Base-by-base conservation (phyloP, 2,888 invertebrate genomes). In the Drosophila helvetica region DNA sequence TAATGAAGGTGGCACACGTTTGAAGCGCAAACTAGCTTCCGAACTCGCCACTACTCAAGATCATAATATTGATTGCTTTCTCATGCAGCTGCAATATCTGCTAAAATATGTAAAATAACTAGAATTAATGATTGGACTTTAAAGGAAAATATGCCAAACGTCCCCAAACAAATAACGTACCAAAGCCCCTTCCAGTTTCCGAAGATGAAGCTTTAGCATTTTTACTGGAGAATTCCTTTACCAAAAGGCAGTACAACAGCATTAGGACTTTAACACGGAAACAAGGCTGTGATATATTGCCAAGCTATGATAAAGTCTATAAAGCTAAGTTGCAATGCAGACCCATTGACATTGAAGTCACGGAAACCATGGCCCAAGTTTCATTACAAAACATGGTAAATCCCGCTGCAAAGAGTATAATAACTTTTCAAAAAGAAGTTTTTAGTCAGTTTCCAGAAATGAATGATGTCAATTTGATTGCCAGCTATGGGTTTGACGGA, bases 311-410 rank as follows among this genome's bases (percentile, higher is more conserved):
- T 19, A 54, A 27, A 17, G 17, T 45, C n/a, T 17, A 30, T 9
- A 8, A 45, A n/a, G 43, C 42, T 12, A 42, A 25, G 9, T 17
- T 19, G 19, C 19, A 19, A 2, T 19, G 19, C 1, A 19, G 19
- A 19, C 19, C 19, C 19, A 19, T 19, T 43, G 12, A 38, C 42
- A 43, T 42, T 22, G 25, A 22, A 27, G 25, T 43, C 22, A 54
- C 25, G 22, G 55, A 27, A 17, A 45, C 30, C 15, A 18, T 30
- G 30, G 30, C 30, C 12, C 18, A 55, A 55, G 55, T 46, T 46
- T 55, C 55, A 45, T 18, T 46, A 46, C 45, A 46, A 27, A 30
- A 55, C 18, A 27, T 55, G 6, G 45, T 55, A 9, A 46, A 55
- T 30, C 30, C 46, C 30, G 46, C 45, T 15, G 46, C 55, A n/a